A percentile compares a stretch with the other conserved stretches of the same genome.
phyloP scores from a whole-genome alignment of 2,797 vertebrate species.

The Benthosema pterotum region DNA sequence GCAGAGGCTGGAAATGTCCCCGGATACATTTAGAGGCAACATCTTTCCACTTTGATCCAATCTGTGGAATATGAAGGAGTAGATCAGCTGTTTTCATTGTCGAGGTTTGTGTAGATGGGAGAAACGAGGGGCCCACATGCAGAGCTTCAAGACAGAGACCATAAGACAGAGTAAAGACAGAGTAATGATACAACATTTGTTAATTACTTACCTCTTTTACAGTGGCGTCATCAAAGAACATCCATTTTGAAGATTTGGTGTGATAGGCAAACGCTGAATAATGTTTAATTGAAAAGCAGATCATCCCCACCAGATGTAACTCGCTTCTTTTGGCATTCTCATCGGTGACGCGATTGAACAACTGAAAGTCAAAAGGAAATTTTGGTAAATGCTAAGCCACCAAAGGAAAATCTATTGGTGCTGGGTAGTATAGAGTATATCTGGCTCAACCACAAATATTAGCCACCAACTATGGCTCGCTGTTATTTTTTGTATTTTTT shows the following conservation, averaged over 20 bases:
- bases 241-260: conserved; percentile 97
- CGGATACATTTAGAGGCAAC: conserved; percentile 94
- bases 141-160: no score
- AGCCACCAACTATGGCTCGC: no score
- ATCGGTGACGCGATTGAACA: conserved; percentile 96
- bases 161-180: conserved; percentile 21
- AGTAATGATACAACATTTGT: no score
- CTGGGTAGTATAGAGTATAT: not conserved
- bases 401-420: conserved; percentile 19
- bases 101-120: no score
- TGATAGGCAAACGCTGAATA: conserved; percentile 98
- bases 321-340: conserved; percentile 94
- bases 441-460: not conserved
- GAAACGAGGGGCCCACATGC: no score
- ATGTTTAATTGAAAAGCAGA: conserved; percentile 97
- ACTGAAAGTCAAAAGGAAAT: conserved; percentile 71
- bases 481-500: no score
- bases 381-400: conserved; percentile 31
- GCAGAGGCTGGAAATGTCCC: conserved; percentile 95
- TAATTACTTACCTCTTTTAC: conserved; percentile 91
- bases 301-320: conserved; percentile 96
- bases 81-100: not conserved
- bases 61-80: conserved; percentile 67
- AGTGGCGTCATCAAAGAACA: conserved; percentile 97
- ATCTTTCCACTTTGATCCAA: conserved; percentile 98